These are phyloP conservation scores for Caenorhabditis macrosperma DNA, from an alignment of 2,888 invertebrate species.

Conservation along the genomic window DNA sequence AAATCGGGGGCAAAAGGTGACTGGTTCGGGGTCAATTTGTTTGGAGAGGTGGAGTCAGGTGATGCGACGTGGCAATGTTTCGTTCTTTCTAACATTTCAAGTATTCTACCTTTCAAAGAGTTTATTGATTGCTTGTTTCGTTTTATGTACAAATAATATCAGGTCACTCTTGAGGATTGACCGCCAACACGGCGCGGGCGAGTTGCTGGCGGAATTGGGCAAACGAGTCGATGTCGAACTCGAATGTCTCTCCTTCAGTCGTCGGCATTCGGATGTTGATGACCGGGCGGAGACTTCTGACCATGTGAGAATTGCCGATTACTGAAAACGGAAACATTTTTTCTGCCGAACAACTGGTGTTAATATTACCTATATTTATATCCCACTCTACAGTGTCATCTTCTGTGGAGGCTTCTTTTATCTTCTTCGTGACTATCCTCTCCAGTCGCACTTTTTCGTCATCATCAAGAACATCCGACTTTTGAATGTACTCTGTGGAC, in stretches of 20 bases:
- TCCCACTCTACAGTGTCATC: conserved; percentile 32
- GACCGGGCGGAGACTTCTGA: conserved; percentile 63
- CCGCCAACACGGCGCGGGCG: conserved; percentile 44
- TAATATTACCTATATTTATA: conserved; percentile 41
- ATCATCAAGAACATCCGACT: conserved; percentile 7
- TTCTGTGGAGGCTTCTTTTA: background rate
- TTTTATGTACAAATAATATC: background rate
- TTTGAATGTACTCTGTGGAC: conserved; percentile 16
- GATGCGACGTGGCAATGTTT: background rate
- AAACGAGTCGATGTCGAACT: conserved; percentile 61
- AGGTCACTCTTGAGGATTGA: conserved; percentile 41
- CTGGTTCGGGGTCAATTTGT: conserved; percentile 4
- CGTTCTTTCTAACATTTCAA: too few species aligned
- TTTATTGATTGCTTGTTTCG: conserved; percentile 6
- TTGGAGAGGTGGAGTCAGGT: background rate
- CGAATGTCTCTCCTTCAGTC: conserved; percentile 44
- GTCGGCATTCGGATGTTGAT: conserved; percentile 54
- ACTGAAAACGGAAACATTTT: conserved; percentile 35
- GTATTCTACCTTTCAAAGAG: too few species aligned
- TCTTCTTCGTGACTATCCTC: conserved; percentile 14
- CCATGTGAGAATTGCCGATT: conserved; percentile 61
- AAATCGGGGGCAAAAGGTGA: conserved; percentile 18
- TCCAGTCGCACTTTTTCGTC: conserved; percentile 14
- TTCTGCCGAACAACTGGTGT: background rate
- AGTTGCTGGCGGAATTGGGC: conserved; percentile 49